Conservation (phyloP, 2,113 vertebrate genomes). For the Neodon shergylaensis region DNA sequence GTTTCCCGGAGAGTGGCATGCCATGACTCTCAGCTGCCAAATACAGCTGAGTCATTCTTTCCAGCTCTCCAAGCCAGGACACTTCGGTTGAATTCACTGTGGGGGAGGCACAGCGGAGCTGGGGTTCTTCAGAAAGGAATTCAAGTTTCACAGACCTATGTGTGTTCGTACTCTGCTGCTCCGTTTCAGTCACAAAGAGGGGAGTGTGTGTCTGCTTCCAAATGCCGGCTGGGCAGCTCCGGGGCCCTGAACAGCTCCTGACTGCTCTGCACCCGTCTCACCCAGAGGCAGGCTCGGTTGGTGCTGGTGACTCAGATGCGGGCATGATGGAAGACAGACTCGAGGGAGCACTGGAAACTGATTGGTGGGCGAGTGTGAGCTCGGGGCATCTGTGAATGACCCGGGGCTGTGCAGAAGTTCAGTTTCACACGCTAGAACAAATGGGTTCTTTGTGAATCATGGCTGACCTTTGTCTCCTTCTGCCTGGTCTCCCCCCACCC, state of each 20-base stretch:
- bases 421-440: slow-evolving; percentile 48
- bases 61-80: slow-evolving; percentile 20
- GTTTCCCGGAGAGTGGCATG: slow-evolving; percentile 34
- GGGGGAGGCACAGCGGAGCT: slow-evolving; percentile 10
- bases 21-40: not conserved
- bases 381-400: slow-evolving; percentile 56
- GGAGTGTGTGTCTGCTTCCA: not conserved
- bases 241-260: not conserved
- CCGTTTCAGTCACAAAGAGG: slow-evolving; percentile 24
- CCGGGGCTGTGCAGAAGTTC: not conserved
- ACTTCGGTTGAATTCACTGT: not conserved
- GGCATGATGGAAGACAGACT: not conserved
- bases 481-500: not conserved
- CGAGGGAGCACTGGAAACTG: slow-evolving; percentile 34
- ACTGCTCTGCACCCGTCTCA: slow-evolving; percentile 18
- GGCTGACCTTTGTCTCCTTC: slow-evolving; percentile 70
- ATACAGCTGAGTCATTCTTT: slow-evolving; percentile 49
- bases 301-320: slow-evolving; percentile 27
- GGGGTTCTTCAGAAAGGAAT: slow-evolving; percentile 32
- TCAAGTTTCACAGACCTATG: not conserved
- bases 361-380: slow-evolving; percentile 47
- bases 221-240: not conserved
- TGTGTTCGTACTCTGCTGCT: not conserved
- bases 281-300: not conserved
- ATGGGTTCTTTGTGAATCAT: slow-evolving; percentile 62